Percentiles rank a stretch among this genome's conserved stretches.
Evolutionary conservation across 37 sponge, comb jelly and placozoan species (phyloP).

Genomic region (Chondrilla cf. caribensis): DNA sequence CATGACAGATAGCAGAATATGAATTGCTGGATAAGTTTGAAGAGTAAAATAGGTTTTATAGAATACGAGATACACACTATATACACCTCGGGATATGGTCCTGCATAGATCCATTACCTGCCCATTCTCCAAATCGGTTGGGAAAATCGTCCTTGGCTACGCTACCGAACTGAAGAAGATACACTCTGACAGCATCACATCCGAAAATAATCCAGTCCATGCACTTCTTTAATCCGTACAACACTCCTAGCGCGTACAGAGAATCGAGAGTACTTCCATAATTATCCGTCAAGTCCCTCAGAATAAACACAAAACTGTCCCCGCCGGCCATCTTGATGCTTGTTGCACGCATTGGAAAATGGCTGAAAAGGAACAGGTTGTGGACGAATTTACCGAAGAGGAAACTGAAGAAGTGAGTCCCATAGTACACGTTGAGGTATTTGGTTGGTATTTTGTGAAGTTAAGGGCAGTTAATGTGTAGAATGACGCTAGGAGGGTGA

Average conservation of each 20-base stretch:
- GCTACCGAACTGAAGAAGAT: conserved; percentile 45
- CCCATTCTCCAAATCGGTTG: conserved; percentile 65
- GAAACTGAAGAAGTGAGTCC: background rate
- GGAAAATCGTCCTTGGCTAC: background rate
- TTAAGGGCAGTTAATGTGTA: too few relatives aligned
- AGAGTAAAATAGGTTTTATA: too few relatives aligned
- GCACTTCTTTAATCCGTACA: conserved; percentile 29
- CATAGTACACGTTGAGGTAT: background rate
- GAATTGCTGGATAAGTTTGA: too few relatives aligned
- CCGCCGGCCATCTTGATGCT: conserved; percentile 33
- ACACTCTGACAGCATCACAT: conserved; percentile 34
- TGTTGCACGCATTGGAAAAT: conserved; percentile 25
- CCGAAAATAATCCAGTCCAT: background rate
- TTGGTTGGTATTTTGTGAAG: too few relatives aligned
- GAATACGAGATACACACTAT: too few relatives aligned
- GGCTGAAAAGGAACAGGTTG: conserved; percentile 40
- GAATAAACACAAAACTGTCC: conserved; percentile 27
- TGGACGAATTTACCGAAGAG: conserved; percentile 14
- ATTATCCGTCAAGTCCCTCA: conserved; percentile 36
- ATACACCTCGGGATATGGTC: too few relatives aligned
- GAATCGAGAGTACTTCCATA: conserved; percentile 18
- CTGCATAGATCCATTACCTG: too few relatives aligned
- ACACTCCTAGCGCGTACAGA: conserved; percentile 44
- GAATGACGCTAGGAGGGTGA: too few relatives aligned
- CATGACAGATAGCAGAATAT: too few relatives aligned